Evolutionary conservation across 2,797 vertebrate species (phyloP).

Genomic region (Aldrovandia affinis): DNA sequence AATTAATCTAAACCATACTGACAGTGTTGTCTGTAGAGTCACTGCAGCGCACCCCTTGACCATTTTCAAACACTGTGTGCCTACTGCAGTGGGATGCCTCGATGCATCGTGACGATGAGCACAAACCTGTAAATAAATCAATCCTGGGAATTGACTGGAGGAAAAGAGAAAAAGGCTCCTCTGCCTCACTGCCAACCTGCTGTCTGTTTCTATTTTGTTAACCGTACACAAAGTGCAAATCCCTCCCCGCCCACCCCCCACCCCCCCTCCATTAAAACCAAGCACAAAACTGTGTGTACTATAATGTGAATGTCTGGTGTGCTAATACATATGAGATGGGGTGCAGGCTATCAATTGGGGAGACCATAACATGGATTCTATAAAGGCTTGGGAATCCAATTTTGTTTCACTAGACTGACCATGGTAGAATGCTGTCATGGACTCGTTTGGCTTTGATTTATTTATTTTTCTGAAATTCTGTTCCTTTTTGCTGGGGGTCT

Average conservation of each 20-base stretch:
- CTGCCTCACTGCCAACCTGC: not conserved
- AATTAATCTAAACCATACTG: not conserved
- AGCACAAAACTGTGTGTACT: too few relatives aligned
- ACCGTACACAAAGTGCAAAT: not conserved
- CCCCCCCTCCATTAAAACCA: not conserved
- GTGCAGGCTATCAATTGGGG: too few relatives aligned
- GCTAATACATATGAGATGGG: too few relatives aligned
- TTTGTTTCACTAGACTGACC: too few relatives aligned
- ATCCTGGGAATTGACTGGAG: not conserved
- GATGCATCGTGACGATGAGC: not conserved
- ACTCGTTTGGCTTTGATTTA: too few relatives aligned
- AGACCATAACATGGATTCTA: too few relatives aligned
- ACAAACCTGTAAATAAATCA: slow-evolving; percentile 4
- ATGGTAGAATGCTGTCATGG: too few relatives aligned
- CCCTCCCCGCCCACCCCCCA: not conserved
- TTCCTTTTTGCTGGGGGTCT: too few relatives aligned
- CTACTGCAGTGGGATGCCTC: not conserved
- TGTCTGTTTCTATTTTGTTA: not conserved
- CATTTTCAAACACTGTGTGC: not conserved
- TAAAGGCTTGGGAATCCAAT: too few relatives aligned
- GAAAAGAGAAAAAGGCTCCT: not conserved
- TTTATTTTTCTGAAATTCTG: too few relatives aligned
- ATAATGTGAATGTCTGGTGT: too few relatives aligned
- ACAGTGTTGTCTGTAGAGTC: not conserved
- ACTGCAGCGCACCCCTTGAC: not conserved